Evolutionary conservation across 2,888 invertebrate genomes (phyloP), one percentile per base, ranked within the genome.

Genomic region (Germaria angustata): DNA sequence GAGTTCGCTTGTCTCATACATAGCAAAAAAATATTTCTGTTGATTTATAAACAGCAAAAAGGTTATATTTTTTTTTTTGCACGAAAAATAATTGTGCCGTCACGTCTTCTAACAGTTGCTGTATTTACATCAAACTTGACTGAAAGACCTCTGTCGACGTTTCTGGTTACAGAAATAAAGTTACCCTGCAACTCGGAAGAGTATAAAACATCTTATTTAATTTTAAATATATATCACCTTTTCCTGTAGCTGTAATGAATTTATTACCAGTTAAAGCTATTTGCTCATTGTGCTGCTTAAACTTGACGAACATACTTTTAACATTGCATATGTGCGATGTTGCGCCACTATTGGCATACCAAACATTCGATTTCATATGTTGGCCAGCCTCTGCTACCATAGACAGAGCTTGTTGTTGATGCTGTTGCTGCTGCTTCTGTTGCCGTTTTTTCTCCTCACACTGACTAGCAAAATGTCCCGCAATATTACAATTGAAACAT

Each of bases 101-200:
- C 72, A 65, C 44, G 49, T 59, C 34, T 13, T 55, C 55, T 49
- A 28, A 69, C 61, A 9, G 57, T 55, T 24, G 73, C 85, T 20
- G 15, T 53, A 17, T 78, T 68, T 34, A 44, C 65, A 63, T 80
- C 51, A 36, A 83, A 85, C 34, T 55, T 65, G 0, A 82, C 81
- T 39, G 65, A 80, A 0, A 84, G 41, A 2, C 77, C 84, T 63
- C 80, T 84, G 44, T 84, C 84, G 20, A 80, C 83, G 11, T 65
- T 77, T 82, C 61, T 85, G 39, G 69, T 75, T n/a, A 84, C 84
- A 7, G 84, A 84, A 17, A 84, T 75, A 44, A 84, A 81, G 71
- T 84, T 85, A 7, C 51, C 69, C 39, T 57, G 68, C 9, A 84
- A 44, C 32, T 80, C 77, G 44, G 82, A 49, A 24, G 61, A 77